Evolutionary conservation across 2,797 vertebrate genomes (phyloP), one percentile per base, ranked within the genome.

Genomic region (Acanthurus tractus): DNA sequence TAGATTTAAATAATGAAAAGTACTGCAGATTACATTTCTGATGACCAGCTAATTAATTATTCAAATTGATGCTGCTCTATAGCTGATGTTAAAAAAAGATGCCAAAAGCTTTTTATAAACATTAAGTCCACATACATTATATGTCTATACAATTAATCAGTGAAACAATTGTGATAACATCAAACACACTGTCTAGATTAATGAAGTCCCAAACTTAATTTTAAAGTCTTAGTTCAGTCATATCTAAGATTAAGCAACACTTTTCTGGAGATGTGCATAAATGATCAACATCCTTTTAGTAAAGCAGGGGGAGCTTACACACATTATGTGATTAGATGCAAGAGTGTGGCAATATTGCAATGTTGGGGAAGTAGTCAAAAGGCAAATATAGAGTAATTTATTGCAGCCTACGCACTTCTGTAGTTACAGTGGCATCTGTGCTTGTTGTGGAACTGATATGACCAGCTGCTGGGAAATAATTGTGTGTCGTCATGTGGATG

Each of bases 341-440:
- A 66, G 23, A 50, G 20, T 38, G n/a, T 61, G 55, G 63, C 10
- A 29, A 3, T 69, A 38, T 48, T 62, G 44, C 70, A 58, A 63
- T 73, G 29, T 49, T 63, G 29, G 36, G 5, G 12, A 20, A 23
- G 59, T 45, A 61, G n/a, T 20, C 34, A 77, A 68, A 55, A 29
- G 48, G 6, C n/a, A 69, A 42, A 17, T 68, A 18, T 46, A 53
- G 70, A 59, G 42, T 36, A 76, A 78, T 53, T 58, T 57, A 63
- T 34, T 48, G 42, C 63, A 50, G 50, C 44, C 50, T 22, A 20
- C 53, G 45, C 69, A 69, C 40, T 63, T 46, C 56, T 55, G 71
- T 3, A 62, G 76, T 70, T 54, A 75, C 73, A 55, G 58, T 38
- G 54, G 72, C 34, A 58, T 64, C 61, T 25, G 5, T 18, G 49